Conservation (phyloP, 2,113 vertebrate species). For the Donacobius atricapilla region DNA sequence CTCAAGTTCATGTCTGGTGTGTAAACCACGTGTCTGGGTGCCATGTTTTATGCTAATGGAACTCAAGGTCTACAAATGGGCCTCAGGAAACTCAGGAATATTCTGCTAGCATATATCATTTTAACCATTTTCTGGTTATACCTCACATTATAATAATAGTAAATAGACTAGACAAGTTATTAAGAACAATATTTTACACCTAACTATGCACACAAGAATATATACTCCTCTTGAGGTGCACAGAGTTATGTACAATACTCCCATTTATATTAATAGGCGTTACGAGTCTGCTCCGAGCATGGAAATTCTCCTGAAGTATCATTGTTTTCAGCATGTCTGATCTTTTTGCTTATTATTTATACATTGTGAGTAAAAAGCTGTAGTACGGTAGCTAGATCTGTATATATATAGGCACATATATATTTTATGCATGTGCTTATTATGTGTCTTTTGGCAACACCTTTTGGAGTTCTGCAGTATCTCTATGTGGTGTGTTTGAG, state of each 20-base stretch:
- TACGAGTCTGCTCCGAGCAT: conserved; percentile 29
- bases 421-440: background rate
- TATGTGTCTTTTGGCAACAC: background rate
- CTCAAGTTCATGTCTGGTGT: background rate
- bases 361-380: background rate
- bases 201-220: conserved; percentile 45
- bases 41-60: background rate
- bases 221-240: conserved; percentile 15
- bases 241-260: conserved; percentile 10
- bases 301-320: conserved; percentile 44
- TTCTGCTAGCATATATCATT: conserved; percentile 3
- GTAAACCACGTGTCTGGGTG: background rate
- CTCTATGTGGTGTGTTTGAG: background rate
- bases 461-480: background rate
- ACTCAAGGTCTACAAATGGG: background rate
- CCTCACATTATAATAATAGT: conserved; percentile 8
- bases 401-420: background rate
- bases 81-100: conserved; percentile 3
- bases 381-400: background rate
- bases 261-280: conserved; percentile 55
- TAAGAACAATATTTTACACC: conserved; percentile 54
- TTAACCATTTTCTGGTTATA: conserved; percentile 35
- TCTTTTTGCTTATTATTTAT: background rate
- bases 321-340: conserved; percentile 25
- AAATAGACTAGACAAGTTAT: conserved; percentile 41